A percentile compares a stretch with the other conserved stretches of the same genome.
These are phyloP conservation scores for Neolamprologus fasciatus DNA, from an alignment of 2,113 vertebrate species.

Conservation along the genomic window DNA sequence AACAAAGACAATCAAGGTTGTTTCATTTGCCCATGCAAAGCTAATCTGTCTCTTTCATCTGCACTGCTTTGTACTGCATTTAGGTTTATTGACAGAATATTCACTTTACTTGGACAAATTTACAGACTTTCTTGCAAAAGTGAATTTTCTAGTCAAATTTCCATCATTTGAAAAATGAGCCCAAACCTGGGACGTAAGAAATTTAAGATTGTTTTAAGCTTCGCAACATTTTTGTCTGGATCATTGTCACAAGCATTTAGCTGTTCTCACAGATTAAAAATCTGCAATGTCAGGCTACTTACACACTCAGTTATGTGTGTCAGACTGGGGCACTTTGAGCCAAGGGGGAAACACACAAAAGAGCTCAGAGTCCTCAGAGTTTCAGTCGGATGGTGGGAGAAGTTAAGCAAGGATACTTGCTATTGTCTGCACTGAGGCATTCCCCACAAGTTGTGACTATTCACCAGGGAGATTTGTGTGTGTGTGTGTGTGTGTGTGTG, in stretches of 20 bases:
- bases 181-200: not conserved
- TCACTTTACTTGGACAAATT: fast-evolving
- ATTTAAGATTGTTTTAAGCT: not conserved
- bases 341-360: not conserved
- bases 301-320: not conserved
- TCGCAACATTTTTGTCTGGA: not conserved
- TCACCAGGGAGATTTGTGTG: constrained; percentile 63
- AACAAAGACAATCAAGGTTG: not conserved
- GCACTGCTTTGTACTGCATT: not conserved
- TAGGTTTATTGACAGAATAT: not conserved
- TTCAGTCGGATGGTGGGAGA: constrained; percentile 25
- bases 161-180: not conserved
- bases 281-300: not conserved
- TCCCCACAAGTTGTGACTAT: constrained; percentile 48
- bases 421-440: constrained; percentile 65
- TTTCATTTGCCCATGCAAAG: not conserved
- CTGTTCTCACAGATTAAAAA: not conserved
- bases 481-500: not conserved
- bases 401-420: constrained; percentile 44
- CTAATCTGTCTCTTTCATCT: not conserved
- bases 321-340: not conserved
- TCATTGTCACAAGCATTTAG: not conserved
- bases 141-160: not conserved
- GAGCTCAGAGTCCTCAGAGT: not conserved
- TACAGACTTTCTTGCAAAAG: not conserved